These are phyloP conservation scores for Macrophya alboannulata DNA, from an alignment of 2,888 invertebrate species.

Conservation along the genomic window DNA sequence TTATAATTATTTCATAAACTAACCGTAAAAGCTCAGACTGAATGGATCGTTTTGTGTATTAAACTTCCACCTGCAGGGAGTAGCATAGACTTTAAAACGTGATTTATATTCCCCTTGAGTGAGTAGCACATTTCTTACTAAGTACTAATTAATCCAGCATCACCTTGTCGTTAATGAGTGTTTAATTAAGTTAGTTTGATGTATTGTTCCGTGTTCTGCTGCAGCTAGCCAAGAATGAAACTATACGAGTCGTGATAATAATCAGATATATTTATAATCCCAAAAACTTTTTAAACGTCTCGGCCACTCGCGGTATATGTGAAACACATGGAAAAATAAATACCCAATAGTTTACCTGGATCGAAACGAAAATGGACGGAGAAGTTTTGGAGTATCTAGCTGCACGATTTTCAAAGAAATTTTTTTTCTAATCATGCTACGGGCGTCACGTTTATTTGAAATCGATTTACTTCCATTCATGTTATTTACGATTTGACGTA, in stretches of 20 bases:
- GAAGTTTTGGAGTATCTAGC: not conserved
- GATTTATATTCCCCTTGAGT: not conserved
- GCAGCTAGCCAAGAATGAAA: slow-evolving; percentile 4
- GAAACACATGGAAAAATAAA: not conserved
- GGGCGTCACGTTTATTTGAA: not conserved
- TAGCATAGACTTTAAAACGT: not conserved
- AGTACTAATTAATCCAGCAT: slow-evolving; percentile 32
- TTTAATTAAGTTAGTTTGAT: slow-evolving; percentile 11
- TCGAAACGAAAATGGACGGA: not conserved
- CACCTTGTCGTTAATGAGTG: slow-evolving; percentile 19
- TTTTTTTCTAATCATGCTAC: not conserved
- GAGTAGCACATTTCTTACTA: not conserved
- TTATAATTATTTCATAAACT: not conserved
- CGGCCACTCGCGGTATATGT: slow-evolving; percentile 43
- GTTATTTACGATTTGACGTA: not conserved
- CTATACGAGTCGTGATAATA: not conserved
- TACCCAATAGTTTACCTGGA: no score
- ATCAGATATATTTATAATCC: not conserved
- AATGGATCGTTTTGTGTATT: not conserved
- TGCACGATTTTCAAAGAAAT: not conserved
- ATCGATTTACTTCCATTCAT: slow-evolving; percentile 6
- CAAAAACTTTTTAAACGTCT: not conserved
- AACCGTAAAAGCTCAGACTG: not conserved
- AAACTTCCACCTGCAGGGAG: not conserved
- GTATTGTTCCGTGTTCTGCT: slow-evolving; percentile 12